Percentiles rank a stretch among this genome's conserved stretches.
phyloP scores from a whole-genome alignment of 2,113 vertebrate species.

The Peromyscus polionotus region DNA sequence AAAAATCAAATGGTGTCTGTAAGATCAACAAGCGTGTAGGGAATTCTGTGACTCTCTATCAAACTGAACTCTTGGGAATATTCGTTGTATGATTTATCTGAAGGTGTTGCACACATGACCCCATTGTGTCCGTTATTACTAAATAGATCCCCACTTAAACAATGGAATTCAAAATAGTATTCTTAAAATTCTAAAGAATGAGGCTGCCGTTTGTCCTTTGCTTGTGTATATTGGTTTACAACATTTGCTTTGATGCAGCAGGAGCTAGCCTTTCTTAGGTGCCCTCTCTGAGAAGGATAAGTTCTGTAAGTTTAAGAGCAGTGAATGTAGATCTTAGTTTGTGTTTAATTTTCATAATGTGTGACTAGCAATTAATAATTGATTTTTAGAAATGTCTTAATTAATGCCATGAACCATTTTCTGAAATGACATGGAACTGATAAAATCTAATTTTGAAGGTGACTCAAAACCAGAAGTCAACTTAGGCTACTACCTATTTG shows the following conservation, averaged over 20 bases:
- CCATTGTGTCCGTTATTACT: not conserved
- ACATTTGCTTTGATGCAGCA: not conserved
- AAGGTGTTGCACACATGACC: not conserved
- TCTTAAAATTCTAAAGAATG: not conserved
- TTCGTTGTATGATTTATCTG: not conserved
- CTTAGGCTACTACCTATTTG: slow-evolving; percentile 43
- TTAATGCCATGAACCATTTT: slow-evolving; percentile 50
- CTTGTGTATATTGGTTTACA: not conserved
- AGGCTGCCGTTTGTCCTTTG: not conserved
- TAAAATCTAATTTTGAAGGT: slow-evolving; percentile 48
- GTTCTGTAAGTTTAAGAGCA: not conserved
- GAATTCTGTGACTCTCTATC: not conserved
- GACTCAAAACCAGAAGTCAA: not conserved
- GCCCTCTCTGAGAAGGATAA: not conserved
- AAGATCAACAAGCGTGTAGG: not conserved
- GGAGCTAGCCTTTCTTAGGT: not conserved
- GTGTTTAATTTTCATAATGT: not conserved
- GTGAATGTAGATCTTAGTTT: not conserved
- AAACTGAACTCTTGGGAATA: not conserved
- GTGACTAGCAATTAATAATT: slow-evolving; percentile 3
- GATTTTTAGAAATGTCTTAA: slow-evolving; percentile 22
- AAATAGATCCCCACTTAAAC: not conserved
- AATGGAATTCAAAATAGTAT: not conserved
- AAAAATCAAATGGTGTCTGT: not conserved
- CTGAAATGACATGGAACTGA: not conserved